Conservation (phyloP, 2,888 invertebrate species). For the Podotricha telesiphe region DNA sequence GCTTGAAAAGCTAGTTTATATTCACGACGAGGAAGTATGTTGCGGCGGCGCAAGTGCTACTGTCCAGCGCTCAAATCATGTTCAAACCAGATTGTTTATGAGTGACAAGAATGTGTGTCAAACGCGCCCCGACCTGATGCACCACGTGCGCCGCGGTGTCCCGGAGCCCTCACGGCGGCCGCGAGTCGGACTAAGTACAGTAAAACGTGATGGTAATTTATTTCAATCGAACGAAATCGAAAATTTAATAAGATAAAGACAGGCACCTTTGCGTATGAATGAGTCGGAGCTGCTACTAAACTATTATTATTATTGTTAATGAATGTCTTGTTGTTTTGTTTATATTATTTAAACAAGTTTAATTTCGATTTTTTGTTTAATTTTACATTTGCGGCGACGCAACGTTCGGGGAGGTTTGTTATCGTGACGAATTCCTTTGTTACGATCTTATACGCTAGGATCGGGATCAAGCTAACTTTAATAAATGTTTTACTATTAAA, state of each 20-base stretch:
- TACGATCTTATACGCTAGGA: neutral
- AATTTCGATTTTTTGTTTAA: slow-evolving; percentile 15
- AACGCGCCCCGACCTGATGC: too few species aligned
- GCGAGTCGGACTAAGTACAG: neutral
- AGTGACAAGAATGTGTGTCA: too few species aligned
- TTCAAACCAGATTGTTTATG: too few species aligned
- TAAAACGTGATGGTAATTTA: slow-evolving; percentile 17
- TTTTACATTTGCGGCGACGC: slow-evolving; percentile 13
- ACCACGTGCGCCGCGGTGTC: too few species aligned
- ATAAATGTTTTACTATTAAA: neutral
- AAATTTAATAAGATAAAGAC: slow-evolving; percentile 8
- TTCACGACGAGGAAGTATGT: neutral
- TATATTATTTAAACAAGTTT: slow-evolving; percentile 27
- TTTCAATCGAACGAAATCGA: slow-evolving; percentile 36
- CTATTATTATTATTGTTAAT: slow-evolving; percentile 11
- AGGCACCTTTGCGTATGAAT: neutral
- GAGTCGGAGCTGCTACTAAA: slow-evolving; percentile 9
- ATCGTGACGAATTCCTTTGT: neutral
- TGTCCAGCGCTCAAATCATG: too few species aligned
- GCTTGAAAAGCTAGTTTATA: slow-evolving; percentile 5
- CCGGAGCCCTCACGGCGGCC: too few species aligned
- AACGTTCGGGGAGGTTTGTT: neutral
- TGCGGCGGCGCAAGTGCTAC: neutral
- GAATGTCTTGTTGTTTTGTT: slow-evolving; percentile 23
- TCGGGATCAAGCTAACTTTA: neutral